Evolutionary conservation across 2,888 invertebrate genomes (phyloP).

Genomic region (Linnaemya vulpina): DNA sequence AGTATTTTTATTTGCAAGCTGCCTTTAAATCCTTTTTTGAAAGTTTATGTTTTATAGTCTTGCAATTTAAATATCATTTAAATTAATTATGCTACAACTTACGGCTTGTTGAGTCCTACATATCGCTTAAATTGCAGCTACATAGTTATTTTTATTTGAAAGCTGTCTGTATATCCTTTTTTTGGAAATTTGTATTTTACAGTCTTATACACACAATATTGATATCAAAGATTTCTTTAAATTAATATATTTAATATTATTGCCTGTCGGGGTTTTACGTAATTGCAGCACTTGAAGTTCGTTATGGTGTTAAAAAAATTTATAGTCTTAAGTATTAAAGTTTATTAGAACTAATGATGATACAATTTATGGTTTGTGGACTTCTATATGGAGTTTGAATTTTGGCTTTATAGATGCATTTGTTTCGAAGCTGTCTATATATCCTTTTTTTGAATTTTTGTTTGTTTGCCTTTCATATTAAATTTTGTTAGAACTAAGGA

Average conservation of each 20-base stretch:
- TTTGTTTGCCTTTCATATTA: too few relatives aligned
- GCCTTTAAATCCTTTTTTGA: conserved; percentile 25
- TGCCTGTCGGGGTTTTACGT: too few relatives aligned
- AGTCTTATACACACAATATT: too few relatives aligned
- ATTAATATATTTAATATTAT: too few relatives aligned
- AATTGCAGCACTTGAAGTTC: too few relatives aligned
- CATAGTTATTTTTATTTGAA: background rate
- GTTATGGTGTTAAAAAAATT: too few relatives aligned
- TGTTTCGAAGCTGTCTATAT: background rate
- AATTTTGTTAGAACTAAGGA: background rate
- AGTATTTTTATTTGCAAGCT: background rate
- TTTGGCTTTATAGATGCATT: background rate
- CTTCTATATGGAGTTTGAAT: background rate
- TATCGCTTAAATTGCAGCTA: background rate
- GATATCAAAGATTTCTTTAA: too few relatives aligned
- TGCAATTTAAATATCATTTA: background rate
- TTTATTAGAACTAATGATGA: background rate
- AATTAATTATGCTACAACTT: background rate
- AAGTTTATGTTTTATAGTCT: too few relatives aligned
- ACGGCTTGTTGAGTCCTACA: background rate
- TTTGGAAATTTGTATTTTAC: background rate
- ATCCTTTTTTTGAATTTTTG: conserved; percentile 17
- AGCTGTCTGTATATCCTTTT: conserved; percentile 34
- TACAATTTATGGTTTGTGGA: background rate
- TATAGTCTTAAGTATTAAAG: too few relatives aligned